phyloP scores from a whole-genome alignment of 2,113 vertebrate species.

The Neodontobutis hainanensis region DNA sequence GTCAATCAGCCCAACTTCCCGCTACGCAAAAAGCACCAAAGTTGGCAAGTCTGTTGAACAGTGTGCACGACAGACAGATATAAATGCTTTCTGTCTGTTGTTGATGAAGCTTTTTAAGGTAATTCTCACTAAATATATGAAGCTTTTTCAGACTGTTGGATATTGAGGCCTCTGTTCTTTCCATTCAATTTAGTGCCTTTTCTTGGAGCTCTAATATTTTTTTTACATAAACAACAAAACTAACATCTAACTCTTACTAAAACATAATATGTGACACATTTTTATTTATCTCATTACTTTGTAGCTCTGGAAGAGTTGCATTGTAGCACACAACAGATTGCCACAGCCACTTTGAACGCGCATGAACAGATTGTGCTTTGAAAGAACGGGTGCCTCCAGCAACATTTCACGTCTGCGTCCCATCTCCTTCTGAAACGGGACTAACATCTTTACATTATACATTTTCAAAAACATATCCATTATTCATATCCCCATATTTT shows the following conservation, averaged over 20 bases:
- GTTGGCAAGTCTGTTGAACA: constrained; percentile 3
- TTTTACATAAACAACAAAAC: constrained; percentile 19
- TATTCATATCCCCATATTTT: constrained; percentile 87
- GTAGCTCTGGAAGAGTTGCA: constrained; percentile 42
- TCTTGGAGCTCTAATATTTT: constrained; percentile 1
- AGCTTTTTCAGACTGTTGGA: not conserved
- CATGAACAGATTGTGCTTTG: constrained; percentile 73
- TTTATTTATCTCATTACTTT: constrained; percentile 68
- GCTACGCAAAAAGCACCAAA: constrained; percentile 12
- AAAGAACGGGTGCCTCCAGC: constrained; percentile 71
- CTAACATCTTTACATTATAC: constrained; percentile 85
- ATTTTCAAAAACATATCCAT: constrained; percentile 89
- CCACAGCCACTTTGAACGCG: constrained; percentile 61
- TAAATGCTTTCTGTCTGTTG: not conserved
- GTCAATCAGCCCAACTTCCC: constrained; percentile 48
- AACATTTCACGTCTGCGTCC: constrained; percentile 77
- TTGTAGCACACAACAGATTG: constrained; percentile 73
- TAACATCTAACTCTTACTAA: constrained; percentile 51
- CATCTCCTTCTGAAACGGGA: constrained; percentile 83
- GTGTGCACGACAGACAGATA: not conserved
- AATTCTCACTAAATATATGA: not conserved
- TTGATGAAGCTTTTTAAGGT: not conserved
- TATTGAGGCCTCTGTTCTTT: not conserved
- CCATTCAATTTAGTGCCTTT: not conserved
- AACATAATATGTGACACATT: constrained; percentile 66